A percentile compares a stretch with the other conserved stretches of the same genome.
Conservation (phyloP, 2,113 vertebrate genomes). For the Sarotherodon lohbergeri region DNA sequence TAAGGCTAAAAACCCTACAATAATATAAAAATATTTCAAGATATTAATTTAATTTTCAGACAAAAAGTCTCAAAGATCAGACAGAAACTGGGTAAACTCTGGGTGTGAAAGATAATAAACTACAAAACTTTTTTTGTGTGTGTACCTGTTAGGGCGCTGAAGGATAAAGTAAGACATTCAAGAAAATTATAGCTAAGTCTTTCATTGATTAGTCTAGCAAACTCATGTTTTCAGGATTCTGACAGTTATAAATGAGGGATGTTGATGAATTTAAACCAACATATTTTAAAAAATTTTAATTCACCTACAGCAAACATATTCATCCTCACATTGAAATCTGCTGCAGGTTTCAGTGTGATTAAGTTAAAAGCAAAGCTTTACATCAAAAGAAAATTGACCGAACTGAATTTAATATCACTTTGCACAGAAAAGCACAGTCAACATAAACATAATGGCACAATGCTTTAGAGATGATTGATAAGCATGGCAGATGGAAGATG, state of each 20-base stretch:
- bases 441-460: neutral
- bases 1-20: neutral
- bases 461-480: neutral
- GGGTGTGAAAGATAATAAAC: neutral
- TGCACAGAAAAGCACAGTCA: neutral
- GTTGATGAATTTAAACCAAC: neutral
- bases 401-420: neutral
- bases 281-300: accelerated
- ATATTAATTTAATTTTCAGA: neutral
- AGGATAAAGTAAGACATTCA: neutral
- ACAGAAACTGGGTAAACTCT: neutral
- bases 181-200: neutral
- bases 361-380: neutral
- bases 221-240: neutral
- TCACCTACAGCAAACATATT: neutral
- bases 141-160: neutral
- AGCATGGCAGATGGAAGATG: neutral
- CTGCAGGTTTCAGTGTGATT: neutral
- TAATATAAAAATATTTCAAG: neutral
- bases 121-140: neutral
- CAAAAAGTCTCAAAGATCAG: neutral
- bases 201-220: neutral
- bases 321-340: neutral
- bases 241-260: neutral
- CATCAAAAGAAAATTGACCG: neutral